Percentiles rank a stretch among this genome's conserved stretches.
phyloP scores from a whole-genome alignment of 2,888 invertebrate species.

The Imbricaverruca yamaguchii region DNA sequence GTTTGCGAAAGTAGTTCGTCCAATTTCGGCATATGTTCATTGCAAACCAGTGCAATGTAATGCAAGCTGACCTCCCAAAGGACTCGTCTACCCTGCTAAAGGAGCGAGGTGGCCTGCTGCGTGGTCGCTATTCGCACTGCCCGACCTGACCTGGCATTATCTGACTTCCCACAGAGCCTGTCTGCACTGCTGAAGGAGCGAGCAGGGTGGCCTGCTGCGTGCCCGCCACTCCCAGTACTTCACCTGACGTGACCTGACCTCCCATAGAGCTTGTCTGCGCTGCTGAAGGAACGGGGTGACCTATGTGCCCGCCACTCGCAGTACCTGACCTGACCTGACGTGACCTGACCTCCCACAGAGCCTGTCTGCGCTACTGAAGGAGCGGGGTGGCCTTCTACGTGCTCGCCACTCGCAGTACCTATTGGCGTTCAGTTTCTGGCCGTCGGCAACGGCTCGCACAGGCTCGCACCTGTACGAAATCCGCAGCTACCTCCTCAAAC shows the following conservation, averaged over 20 bases:
- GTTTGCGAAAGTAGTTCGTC: too few species aligned
- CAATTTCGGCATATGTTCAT: too few species aligned
- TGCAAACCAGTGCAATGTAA: too few species aligned
- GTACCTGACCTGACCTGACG: constrained; percentile 51
- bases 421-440: constrained; percentile 96
- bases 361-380: constrained; percentile 54
- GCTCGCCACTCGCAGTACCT: constrained; percentile 88
- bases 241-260: too few species aligned
- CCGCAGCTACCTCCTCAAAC: constrained; percentile 82
- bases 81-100: constrained; percentile 51
- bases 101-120: constrained; percentile 67
- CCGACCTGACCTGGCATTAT: too few species aligned
- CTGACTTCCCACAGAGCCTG: constrained; percentile 27
- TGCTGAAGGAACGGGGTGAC: constrained; percentile 68
- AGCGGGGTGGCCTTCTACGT: constrained; percentile 68
- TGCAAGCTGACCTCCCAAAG: constrained; percentile 22
- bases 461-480: constrained; percentile 88
- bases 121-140: constrained; percentile 86
- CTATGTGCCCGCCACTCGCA: constrained; percentile 80
- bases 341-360: constrained; percentile 24
- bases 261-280: constrained; percentile 38
- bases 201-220: constrained; percentile 65
- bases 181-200: constrained; percentile 61
- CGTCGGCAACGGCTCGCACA: constrained; percentile 62
- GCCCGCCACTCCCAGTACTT: constrained; percentile 88